Percentiles rank a stretch among this genome's conserved stretches.
These are phyloP conservation scores for Tragopan temminckii DNA, from an alignment of 2,797 vertebrate species.

Conservation along the genomic window DNA sequence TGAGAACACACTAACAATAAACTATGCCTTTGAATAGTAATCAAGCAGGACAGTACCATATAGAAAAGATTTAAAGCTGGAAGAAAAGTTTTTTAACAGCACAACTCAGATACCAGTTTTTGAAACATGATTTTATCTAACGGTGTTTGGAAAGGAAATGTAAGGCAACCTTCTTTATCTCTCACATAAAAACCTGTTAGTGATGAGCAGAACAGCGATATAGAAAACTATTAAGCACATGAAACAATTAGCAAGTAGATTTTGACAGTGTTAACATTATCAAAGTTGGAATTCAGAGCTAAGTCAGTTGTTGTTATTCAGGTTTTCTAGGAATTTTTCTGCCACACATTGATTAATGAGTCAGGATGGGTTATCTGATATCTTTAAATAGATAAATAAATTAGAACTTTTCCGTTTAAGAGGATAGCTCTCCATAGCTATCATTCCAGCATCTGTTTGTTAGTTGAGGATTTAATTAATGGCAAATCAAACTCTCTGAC, in stretches of 20 bases:
- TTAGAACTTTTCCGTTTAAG: background rate
- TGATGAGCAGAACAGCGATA: conserved; percentile 3
- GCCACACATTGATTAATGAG: background rate
- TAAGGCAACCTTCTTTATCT: conserved; percentile 13
- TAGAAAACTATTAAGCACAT: background rate
- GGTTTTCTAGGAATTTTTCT: conserved; percentile 22
- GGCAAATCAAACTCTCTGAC: conserved; percentile 43
- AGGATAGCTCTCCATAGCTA: background rate
- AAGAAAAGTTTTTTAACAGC: conserved; percentile 21
- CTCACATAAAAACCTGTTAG: background rate
- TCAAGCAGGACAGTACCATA: background rate
- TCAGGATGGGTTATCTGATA: background rate
- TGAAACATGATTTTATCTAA: conserved; percentile 20
- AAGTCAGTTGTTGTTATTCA: background rate
- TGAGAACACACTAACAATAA: conserved; percentile 1
- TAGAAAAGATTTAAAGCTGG: background rate
- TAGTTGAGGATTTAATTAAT: conserved; percentile 31
- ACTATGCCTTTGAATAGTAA: background rate
- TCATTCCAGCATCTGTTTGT: conserved; percentile 5
- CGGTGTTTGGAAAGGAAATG: conserved; percentile 26
- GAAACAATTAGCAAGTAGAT: background rate
- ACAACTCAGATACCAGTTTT: conserved; percentile 34
- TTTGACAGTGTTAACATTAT: background rate
- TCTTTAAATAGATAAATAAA: background rate
- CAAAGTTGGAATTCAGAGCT: background rate